Conservation (phyloP, 2,113 vertebrate species). For the Corythaeola cristata region DNA sequence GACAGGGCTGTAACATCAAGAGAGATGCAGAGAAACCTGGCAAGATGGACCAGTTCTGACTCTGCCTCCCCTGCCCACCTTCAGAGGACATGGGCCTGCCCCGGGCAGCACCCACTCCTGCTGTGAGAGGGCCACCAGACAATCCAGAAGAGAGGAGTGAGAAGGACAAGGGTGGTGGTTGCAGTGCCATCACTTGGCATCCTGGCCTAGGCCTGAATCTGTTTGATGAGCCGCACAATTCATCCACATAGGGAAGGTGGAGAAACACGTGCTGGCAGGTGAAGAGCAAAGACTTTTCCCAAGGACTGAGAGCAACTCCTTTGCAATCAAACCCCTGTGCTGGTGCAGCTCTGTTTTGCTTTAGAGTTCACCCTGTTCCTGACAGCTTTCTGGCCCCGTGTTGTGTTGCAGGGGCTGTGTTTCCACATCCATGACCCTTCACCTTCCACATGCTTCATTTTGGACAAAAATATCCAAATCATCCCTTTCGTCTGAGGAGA, state of each 20-base stretch:
- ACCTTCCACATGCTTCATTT: slow-evolving; percentile 14
- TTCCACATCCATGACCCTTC: background rate
- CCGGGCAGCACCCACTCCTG: background rate
- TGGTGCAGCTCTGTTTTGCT: background rate
- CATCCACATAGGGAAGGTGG: background rate
- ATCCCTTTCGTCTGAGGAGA: background rate
- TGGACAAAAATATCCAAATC: background rate
- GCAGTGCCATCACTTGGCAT: background rate
- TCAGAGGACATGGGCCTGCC: background rate
- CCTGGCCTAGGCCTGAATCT: background rate
- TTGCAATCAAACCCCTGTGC: background rate
- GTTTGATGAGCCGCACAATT: rapidly evolving
- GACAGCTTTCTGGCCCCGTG: background rate
- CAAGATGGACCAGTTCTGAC: background rate
- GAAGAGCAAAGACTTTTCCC: background rate
- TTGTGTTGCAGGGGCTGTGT: background rate
- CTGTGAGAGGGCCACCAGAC: background rate
- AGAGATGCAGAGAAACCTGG: background rate
- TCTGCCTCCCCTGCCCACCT: background rate
- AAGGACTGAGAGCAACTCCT: background rate
- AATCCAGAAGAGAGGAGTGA: background rate
- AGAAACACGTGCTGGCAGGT: background rate
- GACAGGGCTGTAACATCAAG: background rate
- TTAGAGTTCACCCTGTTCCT: background rate
- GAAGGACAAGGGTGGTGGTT: background rate